Base-by-base conservation (phyloP, 2,113 vertebrate species). In the Ammodytes dubius region DNA sequence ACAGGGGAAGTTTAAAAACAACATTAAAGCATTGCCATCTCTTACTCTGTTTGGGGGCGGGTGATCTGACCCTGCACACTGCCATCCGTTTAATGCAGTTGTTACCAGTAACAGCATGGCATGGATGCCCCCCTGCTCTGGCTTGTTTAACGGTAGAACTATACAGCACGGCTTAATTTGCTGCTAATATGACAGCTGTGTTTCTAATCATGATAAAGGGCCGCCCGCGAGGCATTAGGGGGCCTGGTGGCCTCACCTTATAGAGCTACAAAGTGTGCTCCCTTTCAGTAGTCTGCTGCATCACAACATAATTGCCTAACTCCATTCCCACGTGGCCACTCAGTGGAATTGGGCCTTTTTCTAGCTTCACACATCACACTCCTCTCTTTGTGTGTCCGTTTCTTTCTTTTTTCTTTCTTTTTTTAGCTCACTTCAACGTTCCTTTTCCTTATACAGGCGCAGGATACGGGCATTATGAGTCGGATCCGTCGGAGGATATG, bases 161-260 rank as follows among this genome's bases (percentile, higher is more conserved):
- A 8, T 79, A 8, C n/a, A 63, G 65, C 27, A 15, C 56, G 39
- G 60, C 61, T 70, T 87, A 88, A 89, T 87, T 74, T 81, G 73
- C 75, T 53, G 37, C 74, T 91, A 89, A 90, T 89, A 82, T 91
- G 90, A 93, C 88, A 88, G 91, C 87, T 76, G 84, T 74, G 82
- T 87, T 27, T 88, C 50, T 88, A 84, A 94, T 92, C 79, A 85
- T 81, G 91, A 92, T 79, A 77, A 88, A 89, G 87, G 79, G 86
- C 81, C 69, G 77, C 61, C 69, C 59, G 77, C 42, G 73, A 79
- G 67, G 79, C 70, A 53, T 12, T 57, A 57, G 53, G 50, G 73
- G 50, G 73, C 52, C 81, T 66, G 35, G 72, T 66, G 59, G 86
- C 79, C 70, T 81, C 78, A 88, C 86, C 85, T 87, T 79, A 2